These are phyloP conservation scores for Drosophila ambigua DNA, from an alignment of 1,140 invertebrate genomes.

Conservation along the genomic window DNA sequence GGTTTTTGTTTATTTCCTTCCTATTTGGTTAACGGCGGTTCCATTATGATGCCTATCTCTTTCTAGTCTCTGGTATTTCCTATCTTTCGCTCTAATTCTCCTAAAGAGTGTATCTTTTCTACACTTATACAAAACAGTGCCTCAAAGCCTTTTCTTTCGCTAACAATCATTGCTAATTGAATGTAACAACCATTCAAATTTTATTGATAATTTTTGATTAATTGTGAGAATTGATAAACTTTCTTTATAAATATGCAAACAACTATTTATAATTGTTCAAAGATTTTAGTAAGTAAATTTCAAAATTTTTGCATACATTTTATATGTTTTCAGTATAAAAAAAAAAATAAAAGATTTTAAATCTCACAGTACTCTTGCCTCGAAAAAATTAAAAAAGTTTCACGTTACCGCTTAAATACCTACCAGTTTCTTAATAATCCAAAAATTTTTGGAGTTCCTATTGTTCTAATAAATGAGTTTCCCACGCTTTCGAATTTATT, in stretches of 20 bases:
- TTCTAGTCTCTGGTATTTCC: background rate
- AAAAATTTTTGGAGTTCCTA: background rate
- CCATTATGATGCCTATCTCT: background rate
- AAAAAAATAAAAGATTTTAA: too few relatives aligned
- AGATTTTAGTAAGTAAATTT: too few relatives aligned
- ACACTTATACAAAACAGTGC: background rate
- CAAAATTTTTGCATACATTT: too few relatives aligned
- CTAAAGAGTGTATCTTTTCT: background rate
- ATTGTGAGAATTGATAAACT: too few relatives aligned
- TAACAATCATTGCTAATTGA: conserved; percentile 71
- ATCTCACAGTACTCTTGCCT: too few relatives aligned
- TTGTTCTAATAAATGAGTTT: background rate
- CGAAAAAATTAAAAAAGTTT: too few relatives aligned
- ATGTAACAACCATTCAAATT: conserved; percentile 45
- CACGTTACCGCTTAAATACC: too few relatives aligned
- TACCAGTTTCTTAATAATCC: too few relatives aligned
- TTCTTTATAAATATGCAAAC: too few relatives aligned
- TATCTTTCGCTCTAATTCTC: background rate
- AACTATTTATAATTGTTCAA: too few relatives aligned
- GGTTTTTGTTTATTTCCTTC: conserved; percentile 70
- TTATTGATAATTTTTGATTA: conserved; percentile 33
- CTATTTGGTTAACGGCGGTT: conserved; percentile 74
- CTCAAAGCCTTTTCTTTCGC: conserved; percentile 24
- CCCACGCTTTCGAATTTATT: conserved; percentile 25
- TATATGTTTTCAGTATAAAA: too few relatives aligned